Conservation (phyloP, 2,113 vertebrate genomes). For the Hoplias malabaricus region DNA sequence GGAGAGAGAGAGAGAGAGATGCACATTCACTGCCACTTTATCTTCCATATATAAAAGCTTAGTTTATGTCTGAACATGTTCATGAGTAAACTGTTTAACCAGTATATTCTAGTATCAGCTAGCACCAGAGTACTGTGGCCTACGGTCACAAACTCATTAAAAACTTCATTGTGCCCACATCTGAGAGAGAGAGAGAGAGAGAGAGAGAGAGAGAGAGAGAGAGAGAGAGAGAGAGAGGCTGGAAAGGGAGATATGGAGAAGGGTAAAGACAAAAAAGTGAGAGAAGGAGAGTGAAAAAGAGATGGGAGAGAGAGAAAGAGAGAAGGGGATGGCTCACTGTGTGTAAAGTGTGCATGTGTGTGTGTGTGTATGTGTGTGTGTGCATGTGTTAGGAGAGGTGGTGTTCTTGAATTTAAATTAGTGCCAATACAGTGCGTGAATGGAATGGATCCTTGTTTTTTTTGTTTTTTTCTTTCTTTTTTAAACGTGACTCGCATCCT, state of each 20-base stretch:
- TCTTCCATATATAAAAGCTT: too few relatives aligned
- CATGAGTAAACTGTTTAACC: too few relatives aligned
- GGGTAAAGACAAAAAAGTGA: neutral
- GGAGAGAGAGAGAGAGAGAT: neutral
- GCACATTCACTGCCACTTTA: too few relatives aligned
- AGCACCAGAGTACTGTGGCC: neutral
- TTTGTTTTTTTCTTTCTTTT: too few relatives aligned
- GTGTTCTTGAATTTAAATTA: slow-evolving; percentile 52
- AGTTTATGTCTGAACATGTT: too few relatives aligned
- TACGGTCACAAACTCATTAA: neutral
- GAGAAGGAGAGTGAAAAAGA: neutral
- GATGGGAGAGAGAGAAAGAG: neutral
- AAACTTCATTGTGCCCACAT: neutral
- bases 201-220: neutral
- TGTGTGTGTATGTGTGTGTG: slow-evolving; percentile 27
- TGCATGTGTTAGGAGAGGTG: slow-evolving; percentile 17
- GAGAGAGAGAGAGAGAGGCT: neutral
- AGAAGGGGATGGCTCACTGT: neutral
- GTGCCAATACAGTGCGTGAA: slow-evolving; percentile 44
- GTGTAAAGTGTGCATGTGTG: slow-evolving; percentile 17
- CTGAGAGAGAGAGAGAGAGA: neutral
- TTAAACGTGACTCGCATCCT: slow-evolving; percentile 36
- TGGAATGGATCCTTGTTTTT: slow-evolving; percentile 40
- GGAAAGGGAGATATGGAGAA: neutral
- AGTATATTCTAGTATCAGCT: too few relatives aligned